Percentiles rank a stretch among this genome's conserved stretches.
These are phyloP conservation scores for Diabrotica virgifera DNA, from an alignment of 1,140 invertebrate species.

Conservation along the genomic window DNA sequence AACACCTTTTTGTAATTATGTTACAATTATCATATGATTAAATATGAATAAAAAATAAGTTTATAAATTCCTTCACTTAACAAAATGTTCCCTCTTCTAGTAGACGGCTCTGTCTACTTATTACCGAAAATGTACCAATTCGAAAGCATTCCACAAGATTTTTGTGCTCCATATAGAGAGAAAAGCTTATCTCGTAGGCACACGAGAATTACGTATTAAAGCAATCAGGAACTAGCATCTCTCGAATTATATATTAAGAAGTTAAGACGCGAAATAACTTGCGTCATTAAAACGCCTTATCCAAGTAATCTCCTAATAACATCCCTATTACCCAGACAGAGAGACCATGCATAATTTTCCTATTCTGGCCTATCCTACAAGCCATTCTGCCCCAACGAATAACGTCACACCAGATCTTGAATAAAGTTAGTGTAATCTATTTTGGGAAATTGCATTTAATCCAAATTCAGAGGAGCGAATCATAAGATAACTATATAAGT, in stretches of 20 bases:
- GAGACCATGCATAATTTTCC: slow-evolving; percentile 16
- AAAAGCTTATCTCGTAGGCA: not conserved
- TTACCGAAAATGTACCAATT: too few relatives aligned
- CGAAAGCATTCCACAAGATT: not conserved
- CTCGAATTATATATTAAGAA: not conserved
- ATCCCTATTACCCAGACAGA: slow-evolving; percentile 10
- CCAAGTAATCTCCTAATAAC: slow-evolving; percentile 9
- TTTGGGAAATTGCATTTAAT: slow-evolving; percentile 32
- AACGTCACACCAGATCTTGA: slow-evolving; percentile 20
- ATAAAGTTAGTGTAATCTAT: slow-evolving; percentile 23
- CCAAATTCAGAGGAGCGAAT: slow-evolving; percentile 23
- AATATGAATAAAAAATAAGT: too few relatives aligned
- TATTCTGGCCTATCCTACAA: slow-evolving; percentile 9
- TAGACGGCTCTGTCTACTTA: too few relatives aligned
- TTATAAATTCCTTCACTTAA: too few relatives aligned
- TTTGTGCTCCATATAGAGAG: not conserved
- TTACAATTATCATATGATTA: too few relatives aligned
- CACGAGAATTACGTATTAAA: not conserved
- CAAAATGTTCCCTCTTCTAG: too few relatives aligned
- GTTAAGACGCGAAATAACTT: not conserved
- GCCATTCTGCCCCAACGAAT: slow-evolving; percentile 1
- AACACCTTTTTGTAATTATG: too few relatives aligned
- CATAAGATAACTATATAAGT: slow-evolving; percentile 25
- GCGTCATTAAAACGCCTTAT: slow-evolving; percentile 2
- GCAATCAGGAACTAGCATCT: not conserved